These are phyloP conservation scores for Cephalopholis sonnerati DNA, from an alignment of 2,113 vertebrate species.

Conservation along the genomic window DNA sequence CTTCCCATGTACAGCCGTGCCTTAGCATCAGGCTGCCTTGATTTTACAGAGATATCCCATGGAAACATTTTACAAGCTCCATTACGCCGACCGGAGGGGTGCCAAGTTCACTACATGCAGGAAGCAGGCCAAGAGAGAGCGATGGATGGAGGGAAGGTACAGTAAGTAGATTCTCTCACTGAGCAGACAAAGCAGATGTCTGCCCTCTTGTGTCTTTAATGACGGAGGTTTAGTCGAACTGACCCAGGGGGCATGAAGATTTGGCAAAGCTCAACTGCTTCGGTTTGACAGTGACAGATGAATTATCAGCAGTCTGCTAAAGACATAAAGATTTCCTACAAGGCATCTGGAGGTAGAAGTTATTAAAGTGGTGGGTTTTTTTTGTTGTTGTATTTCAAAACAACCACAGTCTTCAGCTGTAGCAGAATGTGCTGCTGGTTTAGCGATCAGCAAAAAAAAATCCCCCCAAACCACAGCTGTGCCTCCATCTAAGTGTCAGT, in stretches of 20 bases:
- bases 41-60: conserved; percentile 42
- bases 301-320: conserved; percentile 42
- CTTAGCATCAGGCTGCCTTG: conserved; percentile 21
- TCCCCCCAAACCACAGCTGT: conserved; percentile 39
- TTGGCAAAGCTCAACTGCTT: conserved; percentile 16
- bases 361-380: conserved; percentile 5
- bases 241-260: conserved; percentile 3
- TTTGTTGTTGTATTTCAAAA: conserved; percentile 17
- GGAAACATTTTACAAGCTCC: conserved; percentile 61
- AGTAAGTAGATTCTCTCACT: neutral
- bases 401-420: conserved; percentile 12
- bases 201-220: neutral
- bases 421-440: conserved; percentile 37
- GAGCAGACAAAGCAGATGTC: conserved; percentile 46
- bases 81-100: conserved; percentile 25
- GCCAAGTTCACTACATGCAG: conserved; percentile 51
- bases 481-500: conserved; percentile 27
- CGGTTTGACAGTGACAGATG: conserved; percentile 38
- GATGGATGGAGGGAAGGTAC: conserved; percentile 12
- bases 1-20: conserved; percentile 15
- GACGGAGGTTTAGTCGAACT: conserved; percentile 16
- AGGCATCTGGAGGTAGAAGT: neutral
- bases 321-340: conserved; percentile 3
- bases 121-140: conserved; percentile 22
- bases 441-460: conserved; percentile 19